Evolutionary conservation across 2,888 invertebrate species (phyloP), one percentile per base, ranked within the genome.

Genomic region (Melipona beecheii): DNA sequence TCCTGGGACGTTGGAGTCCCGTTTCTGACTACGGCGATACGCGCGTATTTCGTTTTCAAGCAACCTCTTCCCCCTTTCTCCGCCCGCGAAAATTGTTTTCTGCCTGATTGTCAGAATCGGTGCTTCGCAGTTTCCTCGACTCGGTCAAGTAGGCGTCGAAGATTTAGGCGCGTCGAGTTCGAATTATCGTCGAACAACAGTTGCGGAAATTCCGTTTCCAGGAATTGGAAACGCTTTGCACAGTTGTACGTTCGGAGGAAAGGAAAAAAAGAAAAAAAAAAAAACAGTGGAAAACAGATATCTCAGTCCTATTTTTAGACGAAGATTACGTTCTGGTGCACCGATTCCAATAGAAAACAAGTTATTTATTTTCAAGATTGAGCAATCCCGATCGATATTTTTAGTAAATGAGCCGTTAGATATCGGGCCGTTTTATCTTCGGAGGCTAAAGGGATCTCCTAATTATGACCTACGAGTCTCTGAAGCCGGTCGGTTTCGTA

Each of bases 1-100:
- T 77, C 83, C 71, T 66, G 78, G 80, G 66, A 84, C 43, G 74
- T 27, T 56, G 17, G n/a, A 21, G 27, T 27, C 31, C 6, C 49
- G 66, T 9, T 64, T 6, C 13, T 36, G 21, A 36, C n/a, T 15
- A 15, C 27, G 50, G 15, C 36, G 36, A 36, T 43, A 1, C 43
- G 68, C 62, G 24, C 17, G 54, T 75, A 4, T 56, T 31, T 31
- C 27, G 15, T 68, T 64, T 60, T 27, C 60, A 68, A 1, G 27
- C 27, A 1, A 27, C 27, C 27, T 1, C 27, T 24, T 24, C 24
- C 24, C 24, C 24, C 24, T 24, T 24, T 24, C 24, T 27, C 27
- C 27, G 1, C 27, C 27, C 27, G 1, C 27, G 52, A 50, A 60
- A 66, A 19, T 2, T 27, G 24, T 4, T 27, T 0, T 4, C 21